phyloP scores from a whole-genome alignment of 2,797 vertebrate genomes.

The Brachyrhaphis roseni region DNA sequence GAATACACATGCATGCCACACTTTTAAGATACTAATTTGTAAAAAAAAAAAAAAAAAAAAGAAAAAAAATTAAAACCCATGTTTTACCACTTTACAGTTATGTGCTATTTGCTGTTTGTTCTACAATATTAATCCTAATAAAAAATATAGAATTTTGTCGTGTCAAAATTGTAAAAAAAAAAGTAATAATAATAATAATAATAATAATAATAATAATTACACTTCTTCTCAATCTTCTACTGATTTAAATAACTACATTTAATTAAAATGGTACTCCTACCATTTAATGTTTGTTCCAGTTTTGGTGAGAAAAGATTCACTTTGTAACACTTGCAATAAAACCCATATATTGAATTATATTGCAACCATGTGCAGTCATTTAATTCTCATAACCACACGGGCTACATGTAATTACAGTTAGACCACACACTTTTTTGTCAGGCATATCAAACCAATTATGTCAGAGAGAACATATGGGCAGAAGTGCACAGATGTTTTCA shows the following conservation, averaged over 20 bases:
- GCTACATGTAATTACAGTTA: conserved; percentile 37
- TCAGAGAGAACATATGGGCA: conserved; percentile 10
- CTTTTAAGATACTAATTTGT: neutral
- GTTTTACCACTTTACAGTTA: neutral
- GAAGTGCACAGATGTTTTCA: conserved; percentile 18
- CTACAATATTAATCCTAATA: neutral
- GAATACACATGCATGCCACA: neutral
- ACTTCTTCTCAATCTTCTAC: neutral
- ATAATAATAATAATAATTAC: neutral
- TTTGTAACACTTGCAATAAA: conserved; percentile 30
- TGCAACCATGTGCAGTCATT: conserved; percentile 34
- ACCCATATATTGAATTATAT: conserved; percentile 24
- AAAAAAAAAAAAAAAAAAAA: neutral
- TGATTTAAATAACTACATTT: neutral
- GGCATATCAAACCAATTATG: conserved; percentile 32
- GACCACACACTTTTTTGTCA: conserved; percentile 36
- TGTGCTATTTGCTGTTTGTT: neutral
- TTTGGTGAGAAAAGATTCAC: neutral
- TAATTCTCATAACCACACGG: conserved; percentile 22
- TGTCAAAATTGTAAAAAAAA: neutral
- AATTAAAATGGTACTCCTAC: neutral
- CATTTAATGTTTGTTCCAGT: neutral
- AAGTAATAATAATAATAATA: neutral
- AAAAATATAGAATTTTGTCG: neutral
- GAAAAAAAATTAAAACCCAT: neutral